These are phyloP conservation scores for Tinea pellionella DNA, from an alignment of 2,888 invertebrate genomes.

Conservation along the genomic window DNA sequence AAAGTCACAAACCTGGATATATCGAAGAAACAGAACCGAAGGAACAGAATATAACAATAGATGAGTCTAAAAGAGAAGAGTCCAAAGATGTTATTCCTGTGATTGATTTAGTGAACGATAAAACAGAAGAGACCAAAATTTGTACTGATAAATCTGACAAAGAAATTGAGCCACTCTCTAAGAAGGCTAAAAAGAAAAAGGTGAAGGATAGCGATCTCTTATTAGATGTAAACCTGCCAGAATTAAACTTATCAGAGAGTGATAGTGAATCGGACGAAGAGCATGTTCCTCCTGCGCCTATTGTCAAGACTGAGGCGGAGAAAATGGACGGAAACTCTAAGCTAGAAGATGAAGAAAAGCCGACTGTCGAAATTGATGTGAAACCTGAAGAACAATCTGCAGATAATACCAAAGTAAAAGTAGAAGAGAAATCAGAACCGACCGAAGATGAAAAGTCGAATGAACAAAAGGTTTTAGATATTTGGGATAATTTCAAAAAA, in stretches of 20 bases:
- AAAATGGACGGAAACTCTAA: slow-evolving; percentile 27
- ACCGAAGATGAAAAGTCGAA: slow-evolving; percentile 51
- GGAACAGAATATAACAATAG: slow-evolving; percentile 27
- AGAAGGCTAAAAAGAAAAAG: slow-evolving; percentile 60
- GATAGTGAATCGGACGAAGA: slow-evolving; percentile 74
- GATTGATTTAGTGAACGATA: slow-evolving; percentile 49
- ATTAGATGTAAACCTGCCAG: slow-evolving; percentile 75
- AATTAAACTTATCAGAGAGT: slow-evolving; percentile 85
- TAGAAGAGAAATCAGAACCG: slow-evolving; percentile 24
- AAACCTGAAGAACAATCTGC: slow-evolving; percentile 26
- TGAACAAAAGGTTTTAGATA: slow-evolving; percentile 74
- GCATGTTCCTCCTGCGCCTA: slow-evolving; percentile 31
- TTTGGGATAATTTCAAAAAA: slow-evolving; percentile 82
- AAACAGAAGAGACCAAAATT: slow-evolving; percentile 39
- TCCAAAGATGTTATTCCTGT: slow-evolving; percentile 42
- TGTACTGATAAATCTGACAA: slow-evolving; percentile 27
- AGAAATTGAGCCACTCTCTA: slow-evolving; percentile 38
- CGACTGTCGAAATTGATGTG: slow-evolving; percentile 20
- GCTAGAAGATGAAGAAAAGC: slow-evolving; percentile 18
- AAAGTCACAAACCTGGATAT: slow-evolving; percentile 67
- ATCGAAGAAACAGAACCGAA: slow-evolving; percentile 25
- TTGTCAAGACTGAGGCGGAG: slow-evolving; percentile 26
- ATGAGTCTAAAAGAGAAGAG: slow-evolving; percentile 32
- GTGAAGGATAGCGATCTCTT: slow-evolving; percentile 57
- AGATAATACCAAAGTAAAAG: slow-evolving; percentile 20